phyloP scores from a whole-genome alignment of 2,113 vertebrate genomes.

The Lonchura striata region DNA sequence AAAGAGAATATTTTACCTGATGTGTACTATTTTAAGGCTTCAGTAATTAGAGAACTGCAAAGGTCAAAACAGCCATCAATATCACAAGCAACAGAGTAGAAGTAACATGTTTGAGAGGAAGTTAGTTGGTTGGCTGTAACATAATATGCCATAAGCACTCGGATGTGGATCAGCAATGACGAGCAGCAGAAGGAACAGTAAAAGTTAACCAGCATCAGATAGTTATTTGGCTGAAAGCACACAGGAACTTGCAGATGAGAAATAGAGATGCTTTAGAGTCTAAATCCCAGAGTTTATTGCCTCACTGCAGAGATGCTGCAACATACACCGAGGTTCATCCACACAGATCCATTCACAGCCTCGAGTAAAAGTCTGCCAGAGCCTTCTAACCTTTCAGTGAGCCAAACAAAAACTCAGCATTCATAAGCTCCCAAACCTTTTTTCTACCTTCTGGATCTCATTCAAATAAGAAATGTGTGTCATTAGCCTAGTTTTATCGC shows the following conservation, averaged over 20 bases:
- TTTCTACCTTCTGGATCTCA: not conserved
- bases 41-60: conserved; percentile 58
- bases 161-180: not conserved
- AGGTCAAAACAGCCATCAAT: conserved; percentile 71
- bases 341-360: not conserved
- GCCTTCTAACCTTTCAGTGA: not conserved
- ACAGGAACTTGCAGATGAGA: not conserved
- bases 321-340: not conserved
- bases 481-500: not conserved
- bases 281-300: not conserved
- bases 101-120: conserved; percentile 63
- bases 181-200: not conserved
- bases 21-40: conserved; percentile 48
- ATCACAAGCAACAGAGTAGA: conserved; percentile 60
- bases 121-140: conserved; percentile 53
- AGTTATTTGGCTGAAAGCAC: not conserved
- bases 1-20: conserved; percentile 67
- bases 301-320: not conserved
- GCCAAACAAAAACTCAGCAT: not conserved
- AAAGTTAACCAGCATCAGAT: not conserved
- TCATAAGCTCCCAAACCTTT: not conserved
- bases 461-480: not conserved
- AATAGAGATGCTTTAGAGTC: not conserved
- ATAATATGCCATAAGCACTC: not conserved
- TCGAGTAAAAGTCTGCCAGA: not conserved